Conservation (phyloP, 2,797 vertebrate genomes). For the Enteromius fasciolatus region DNA sequence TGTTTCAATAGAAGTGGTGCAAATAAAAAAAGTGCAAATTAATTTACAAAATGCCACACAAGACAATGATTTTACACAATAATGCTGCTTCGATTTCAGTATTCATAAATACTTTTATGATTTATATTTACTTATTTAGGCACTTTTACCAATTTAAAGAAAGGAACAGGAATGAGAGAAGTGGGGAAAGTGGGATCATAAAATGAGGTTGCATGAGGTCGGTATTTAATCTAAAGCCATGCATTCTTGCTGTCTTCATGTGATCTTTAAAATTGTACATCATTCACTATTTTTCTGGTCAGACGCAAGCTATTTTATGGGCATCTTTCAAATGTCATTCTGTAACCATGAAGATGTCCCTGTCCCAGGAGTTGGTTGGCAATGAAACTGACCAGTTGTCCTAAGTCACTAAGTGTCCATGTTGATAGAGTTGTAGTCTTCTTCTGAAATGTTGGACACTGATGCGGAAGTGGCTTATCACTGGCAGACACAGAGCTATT, state of each 20-base stretch:
- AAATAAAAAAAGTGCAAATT: conserved; percentile 64
- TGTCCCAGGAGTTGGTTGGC: not conserved
- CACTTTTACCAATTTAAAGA: not conserved
- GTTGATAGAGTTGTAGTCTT: not conserved
- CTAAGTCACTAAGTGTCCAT: not conserved
- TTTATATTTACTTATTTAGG: conserved; percentile 45
- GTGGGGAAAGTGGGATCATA: not conserved
- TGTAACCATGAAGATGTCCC: not conserved
- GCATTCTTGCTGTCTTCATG: not conserved
- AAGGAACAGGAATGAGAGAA: not conserved
- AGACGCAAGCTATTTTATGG: not conserved
- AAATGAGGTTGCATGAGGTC: too few species aligned
- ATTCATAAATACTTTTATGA: too few species aligned
- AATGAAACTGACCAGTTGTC: not conserved
- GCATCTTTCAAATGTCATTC: not conserved
- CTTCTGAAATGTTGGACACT: not conserved
- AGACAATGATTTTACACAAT: not conserved
- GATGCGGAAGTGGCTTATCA: not conserved
- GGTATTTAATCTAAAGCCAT: not conserved
- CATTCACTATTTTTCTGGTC: not conserved
- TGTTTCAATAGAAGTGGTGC: conserved; percentile 67
- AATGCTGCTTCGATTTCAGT: too few species aligned
- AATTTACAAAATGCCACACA: not conserved
- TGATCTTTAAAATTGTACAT: not conserved
- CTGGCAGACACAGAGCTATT: not conserved